Base-by-base conservation (phyloP, 2,888 invertebrate genomes). In the Mesorhabditis spiculigera region DNA sequence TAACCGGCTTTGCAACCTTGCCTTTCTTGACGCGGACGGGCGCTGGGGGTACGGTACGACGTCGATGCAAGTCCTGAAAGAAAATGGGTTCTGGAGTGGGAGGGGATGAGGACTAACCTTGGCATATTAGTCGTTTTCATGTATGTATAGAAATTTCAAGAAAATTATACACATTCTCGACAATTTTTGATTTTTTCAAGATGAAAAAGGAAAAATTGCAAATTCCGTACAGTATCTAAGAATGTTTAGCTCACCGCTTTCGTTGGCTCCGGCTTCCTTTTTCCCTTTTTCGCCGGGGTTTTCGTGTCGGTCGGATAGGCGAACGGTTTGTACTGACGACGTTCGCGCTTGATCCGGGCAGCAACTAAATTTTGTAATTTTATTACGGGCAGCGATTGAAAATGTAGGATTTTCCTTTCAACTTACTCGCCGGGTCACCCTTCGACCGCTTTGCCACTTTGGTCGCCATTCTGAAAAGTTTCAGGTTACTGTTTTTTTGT, bases 271-370 rank as follows among this genome's bases (percentile, higher is more conserved):
- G 10, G 10, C 58, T 50, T 50, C 3, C 58, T n/a, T 50, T 50
- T 10, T 50, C 58, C 58, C n/a, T n/a, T n/a, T 50, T 50, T 50
- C 58, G 8, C n/a, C 58, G 58, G 58, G 58, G 58, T 50, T n/a
- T n/a, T 50, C 58, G 58, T n/a, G 10, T 10, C n/a, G 58, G 58
- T n/a, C 58, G 58, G n/a, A 50, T 50, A 50, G n/a, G n/a, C 58
- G 58, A 50, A 50, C 58, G 58, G 58, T 13, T 13, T n/a, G 58
- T 13, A 50, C n/a, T 50, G 58, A 13, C n/a, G 8, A 10, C 58
- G 58, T 13, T 50, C 58, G n/a, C 58, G 58, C 8, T n/a, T 10
- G n/a, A 50, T 10, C 3, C 58, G 58, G n/a, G 58, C 58, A 10
- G 58, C 10, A 50, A 50, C 8, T 10, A 50, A 50, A 50, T 50